Percentiles rank a stretch among this genome's conserved stretches.
phyloP scores from a whole-genome alignment of 2,888 invertebrate genomes.

The Lamproptera curius region DNA sequence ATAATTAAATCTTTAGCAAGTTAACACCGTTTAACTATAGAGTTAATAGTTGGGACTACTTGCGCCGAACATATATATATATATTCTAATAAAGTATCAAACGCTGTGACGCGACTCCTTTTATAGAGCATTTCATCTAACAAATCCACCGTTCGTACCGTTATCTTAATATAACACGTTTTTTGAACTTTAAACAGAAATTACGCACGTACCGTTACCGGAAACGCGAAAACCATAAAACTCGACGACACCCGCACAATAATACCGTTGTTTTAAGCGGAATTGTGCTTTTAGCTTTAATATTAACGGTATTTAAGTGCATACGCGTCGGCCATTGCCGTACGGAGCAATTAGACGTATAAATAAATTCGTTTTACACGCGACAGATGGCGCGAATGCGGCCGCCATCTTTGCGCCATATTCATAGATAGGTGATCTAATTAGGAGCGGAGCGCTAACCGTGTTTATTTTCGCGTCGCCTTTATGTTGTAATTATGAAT shows the following conservation, averaged over 20 bases:
- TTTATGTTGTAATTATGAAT: conserved; percentile 16
- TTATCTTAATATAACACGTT: too few species aligned
- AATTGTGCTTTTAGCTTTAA: conserved; percentile 59
- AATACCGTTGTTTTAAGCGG: conserved; percentile 55
- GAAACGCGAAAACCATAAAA: conserved; percentile 45
- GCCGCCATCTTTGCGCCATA: conserved; percentile 60
- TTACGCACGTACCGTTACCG: conserved; percentile 29
- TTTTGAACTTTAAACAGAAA: too few species aligned
- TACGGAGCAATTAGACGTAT: conserved; percentile 70
- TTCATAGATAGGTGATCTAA: conserved; percentile 70
- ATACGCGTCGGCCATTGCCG: conserved; percentile 60
- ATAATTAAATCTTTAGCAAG: too few species aligned
- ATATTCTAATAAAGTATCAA: too few species aligned
- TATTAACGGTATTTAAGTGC: conserved; percentile 70
- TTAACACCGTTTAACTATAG: too few species aligned
- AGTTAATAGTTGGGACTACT: too few species aligned
- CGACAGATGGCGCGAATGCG: conserved; percentile 69
- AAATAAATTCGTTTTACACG: conserved; percentile 70
- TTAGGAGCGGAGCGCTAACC: conserved; percentile 42
- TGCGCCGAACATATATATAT: too few species aligned
- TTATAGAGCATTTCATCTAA: too few species aligned
- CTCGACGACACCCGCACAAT: conserved; percentile 54
- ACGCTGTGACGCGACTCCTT: too few species aligned
- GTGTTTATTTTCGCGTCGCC: conserved; percentile 46
- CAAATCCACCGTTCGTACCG: too few species aligned